A percentile compares a stretch with the other conserved stretches of the same genome.
Evolutionary conservation across 2,113 vertebrate genomes (phyloP).

Genomic region (Motacilla alba): DNA sequence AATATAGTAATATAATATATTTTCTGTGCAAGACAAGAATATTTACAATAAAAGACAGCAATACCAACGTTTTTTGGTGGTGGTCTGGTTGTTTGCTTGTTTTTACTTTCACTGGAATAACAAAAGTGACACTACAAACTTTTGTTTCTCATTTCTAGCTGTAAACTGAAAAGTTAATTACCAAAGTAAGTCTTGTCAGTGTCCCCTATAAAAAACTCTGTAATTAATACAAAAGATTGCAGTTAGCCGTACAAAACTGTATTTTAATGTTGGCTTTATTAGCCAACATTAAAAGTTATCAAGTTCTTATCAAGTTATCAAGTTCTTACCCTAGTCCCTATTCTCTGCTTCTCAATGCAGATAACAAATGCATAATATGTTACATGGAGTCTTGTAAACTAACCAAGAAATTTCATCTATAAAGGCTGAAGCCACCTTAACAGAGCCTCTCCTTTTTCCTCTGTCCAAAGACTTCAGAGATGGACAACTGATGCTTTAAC

Average conservation of each 20-base stretch:
- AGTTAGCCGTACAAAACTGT: neutral
- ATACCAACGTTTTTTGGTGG: neutral
- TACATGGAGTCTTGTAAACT: neutral
- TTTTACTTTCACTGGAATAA: neutral
- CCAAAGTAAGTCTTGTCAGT: neutral
- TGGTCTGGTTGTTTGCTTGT: accelerated
- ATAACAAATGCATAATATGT: neutral
- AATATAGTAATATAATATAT: neutral
- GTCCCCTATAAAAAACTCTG: neutral
- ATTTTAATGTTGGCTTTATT: neutral
- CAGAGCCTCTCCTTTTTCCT: neutral
- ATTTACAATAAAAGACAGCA: neutral
- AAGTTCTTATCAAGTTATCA: neutral
- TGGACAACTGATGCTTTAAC: neutral
- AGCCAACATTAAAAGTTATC: no score
- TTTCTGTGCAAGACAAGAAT: neutral
- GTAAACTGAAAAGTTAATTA: neutral
- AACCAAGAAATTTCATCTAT: neutral
- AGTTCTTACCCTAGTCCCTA: neutral
- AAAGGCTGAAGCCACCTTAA: neutral
- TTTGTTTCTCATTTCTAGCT: neutral
- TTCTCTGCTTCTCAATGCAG: neutral
- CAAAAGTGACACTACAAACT: neutral
- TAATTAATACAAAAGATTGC: neutral
- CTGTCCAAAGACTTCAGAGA: neutral